Base-by-base conservation (phyloP, 2,888 invertebrate species). In the Hemistola chrysoprasaria region DNA sequence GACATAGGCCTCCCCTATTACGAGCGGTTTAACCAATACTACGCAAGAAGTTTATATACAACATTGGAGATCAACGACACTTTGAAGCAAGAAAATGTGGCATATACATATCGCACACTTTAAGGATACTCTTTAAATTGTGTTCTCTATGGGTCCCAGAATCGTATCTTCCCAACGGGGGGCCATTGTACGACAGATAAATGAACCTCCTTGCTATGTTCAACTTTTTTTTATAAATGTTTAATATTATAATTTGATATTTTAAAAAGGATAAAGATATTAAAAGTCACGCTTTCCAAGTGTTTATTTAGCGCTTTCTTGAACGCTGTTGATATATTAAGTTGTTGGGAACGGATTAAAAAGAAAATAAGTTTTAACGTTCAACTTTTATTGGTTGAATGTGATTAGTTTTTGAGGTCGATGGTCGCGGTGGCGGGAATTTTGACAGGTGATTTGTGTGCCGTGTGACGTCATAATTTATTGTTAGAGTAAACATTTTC, bases 181-280 rank as follows among this genome's bases (percentile, higher is more conserved):
- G 58, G 49, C 77, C 80, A 71, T 87, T 86, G 84, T 86, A 68
- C 61, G 42, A 54, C 71, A 78, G 75, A 86, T 78, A 83, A 86
- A 87, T 83, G 87, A 78, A 78, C 69, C 77, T 53, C 59, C 63
- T 16, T 16, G 16, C 2, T 16, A 2, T 16, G 16, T n/a, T n/a
- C n/a, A n/a, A n/a, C n/a, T n/a, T n/a, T n/a, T n/a, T n/a, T n/a
- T n/a, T n/a, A n/a, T n/a, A n/a, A n/a, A 78, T 78, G 76, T 73
- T 82, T 83, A 85, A 86, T 86, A 86, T 86, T 87, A 87, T 87
- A 87, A 87, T 87, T 86, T 87, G 87, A 87, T 87, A 87, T 87
- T 86, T 85, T 82, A 72, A 81, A 85, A 82, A 72, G 84, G 76
- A 86, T 87, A 83, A 79, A 86, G 83, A 86, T 87, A 86, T 87